A percentile compares a stretch with the other conserved stretches of the same genome.
phyloP scores from a whole-genome alignment of 1,140 invertebrate species.

The Ditylenchus dipsaci region DNA sequence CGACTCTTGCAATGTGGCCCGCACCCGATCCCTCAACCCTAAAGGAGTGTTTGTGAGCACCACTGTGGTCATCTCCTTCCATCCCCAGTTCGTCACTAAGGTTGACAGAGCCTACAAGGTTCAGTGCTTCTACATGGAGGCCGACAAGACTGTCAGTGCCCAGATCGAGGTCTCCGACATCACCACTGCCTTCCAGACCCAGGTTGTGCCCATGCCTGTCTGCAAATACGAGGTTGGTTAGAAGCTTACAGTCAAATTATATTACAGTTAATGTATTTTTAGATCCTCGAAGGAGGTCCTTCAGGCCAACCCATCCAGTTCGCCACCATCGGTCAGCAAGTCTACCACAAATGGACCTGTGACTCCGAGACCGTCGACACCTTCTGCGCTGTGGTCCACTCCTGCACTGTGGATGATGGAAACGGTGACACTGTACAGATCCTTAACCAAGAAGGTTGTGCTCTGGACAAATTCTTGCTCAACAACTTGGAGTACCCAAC shows the following conservation, averaged over 20 bases:
- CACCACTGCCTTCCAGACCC: conserved; percentile 57
- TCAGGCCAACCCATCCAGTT: conserved; percentile 56
- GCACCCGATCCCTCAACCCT: conserved; percentile 55
- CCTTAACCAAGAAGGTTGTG: conserved; percentile 56
- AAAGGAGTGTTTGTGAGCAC: conserved; percentile 57
- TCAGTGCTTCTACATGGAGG: conserved; percentile 59
- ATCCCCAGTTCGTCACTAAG: no score
- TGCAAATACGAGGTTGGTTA: conserved; percentile 53
- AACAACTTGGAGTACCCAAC: conserved; percentile 58
- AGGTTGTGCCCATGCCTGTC: conserved; percentile 57
- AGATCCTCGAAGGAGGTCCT: conserved; percentile 57
- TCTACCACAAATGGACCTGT: conserved; percentile 59
- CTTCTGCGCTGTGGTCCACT: conserved; percentile 57
- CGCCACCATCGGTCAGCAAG: conserved; percentile 58
- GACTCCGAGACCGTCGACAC: conserved; percentile 57
- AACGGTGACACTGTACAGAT: conserved; percentile 58
- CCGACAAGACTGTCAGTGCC: conserved; percentile 57
- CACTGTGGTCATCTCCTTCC: conserved; percentile 58
- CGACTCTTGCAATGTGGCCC: conserved; percentile 57
- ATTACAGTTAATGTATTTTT: neutral
- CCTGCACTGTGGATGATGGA: conserved; percentile 56
- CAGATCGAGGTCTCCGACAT: conserved; percentile 57
- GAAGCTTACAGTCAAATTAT: neutral
- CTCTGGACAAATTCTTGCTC: conserved; percentile 55
- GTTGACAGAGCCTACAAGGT: conserved; percentile 57